Conservation (phyloP, 2,888 invertebrate species). For the Podotricha telesiphe region DNA sequence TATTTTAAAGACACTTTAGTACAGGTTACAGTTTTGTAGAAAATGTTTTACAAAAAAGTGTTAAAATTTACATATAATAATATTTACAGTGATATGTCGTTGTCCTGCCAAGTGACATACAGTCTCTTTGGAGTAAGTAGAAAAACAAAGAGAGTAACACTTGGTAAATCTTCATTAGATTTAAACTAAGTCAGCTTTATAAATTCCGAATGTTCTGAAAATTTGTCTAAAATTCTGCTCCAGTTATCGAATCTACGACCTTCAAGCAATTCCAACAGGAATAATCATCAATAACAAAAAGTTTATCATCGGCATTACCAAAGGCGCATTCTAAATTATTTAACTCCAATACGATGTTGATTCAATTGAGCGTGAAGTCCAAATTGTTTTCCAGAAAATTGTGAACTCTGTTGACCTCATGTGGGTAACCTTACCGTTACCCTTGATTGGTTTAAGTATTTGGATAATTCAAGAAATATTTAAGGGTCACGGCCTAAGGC, state of each 20-base stretch:
- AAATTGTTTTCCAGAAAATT: conserved; percentile 73
- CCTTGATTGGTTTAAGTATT: conserved; percentile 26
- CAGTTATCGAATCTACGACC: background rate
- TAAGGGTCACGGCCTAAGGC: conserved; percentile 24
- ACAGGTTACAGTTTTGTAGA: too few relatives aligned
- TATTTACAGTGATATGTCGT: too few relatives aligned
- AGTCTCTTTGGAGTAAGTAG: too few relatives aligned
- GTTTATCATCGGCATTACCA: conserved; percentile 23
- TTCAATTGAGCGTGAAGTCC: conserved; percentile 70
- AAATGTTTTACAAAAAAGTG: too few relatives aligned
- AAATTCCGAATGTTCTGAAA: too few relatives aligned
- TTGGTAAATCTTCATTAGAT: too few relatives aligned
- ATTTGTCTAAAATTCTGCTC: background rate
- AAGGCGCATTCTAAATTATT: conserved; percentile 27
- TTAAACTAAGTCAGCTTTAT: too few relatives aligned
- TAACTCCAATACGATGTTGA: conserved; percentile 47
- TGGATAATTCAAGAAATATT: conserved; percentile 12
- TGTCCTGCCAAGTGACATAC: too few relatives aligned
- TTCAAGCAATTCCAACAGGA: background rate
- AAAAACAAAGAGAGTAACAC: too few relatives aligned
- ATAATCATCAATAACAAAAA: conserved; percentile 6
- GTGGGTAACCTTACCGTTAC: conserved; percentile 36
- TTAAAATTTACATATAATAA: too few relatives aligned
- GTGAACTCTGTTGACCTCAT: conserved; percentile 48
- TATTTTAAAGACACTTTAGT: too few relatives aligned